Conservation (phyloP, 1,140 invertebrate species). For the Heliconius congener region DNA sequence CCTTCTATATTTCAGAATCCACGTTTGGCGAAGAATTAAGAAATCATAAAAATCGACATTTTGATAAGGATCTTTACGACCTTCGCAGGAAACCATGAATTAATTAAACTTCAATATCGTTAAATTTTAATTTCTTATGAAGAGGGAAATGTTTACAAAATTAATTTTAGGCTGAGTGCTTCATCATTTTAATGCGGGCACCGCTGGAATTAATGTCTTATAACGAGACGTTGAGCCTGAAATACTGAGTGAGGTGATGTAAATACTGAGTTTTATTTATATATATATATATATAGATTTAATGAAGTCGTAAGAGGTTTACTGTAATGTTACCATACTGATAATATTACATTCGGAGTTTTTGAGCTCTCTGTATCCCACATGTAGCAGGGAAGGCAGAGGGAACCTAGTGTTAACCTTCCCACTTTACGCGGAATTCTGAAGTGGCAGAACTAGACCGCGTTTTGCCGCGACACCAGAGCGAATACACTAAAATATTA, state of each 20-base stretch:
- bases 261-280: background rate
- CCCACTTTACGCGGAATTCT: no score
- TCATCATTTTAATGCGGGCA: conserved; percentile 35
- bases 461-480: no score
- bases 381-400: no score
- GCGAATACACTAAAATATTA: no score
- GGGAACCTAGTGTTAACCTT: no score
- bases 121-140: conserved; percentile 24
- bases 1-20: background rate
- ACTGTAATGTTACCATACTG: background rate
- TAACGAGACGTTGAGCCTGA: conserved; percentile 31
- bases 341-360: background rate
- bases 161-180: conserved; percentile 31
- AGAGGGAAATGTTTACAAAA: conserved; percentile 36
- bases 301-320: background rate
- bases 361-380: no score
- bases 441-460: no score
- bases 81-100: conserved; percentile 19
- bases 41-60: conserved; percentile 8
- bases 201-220: conserved; percentile 34
- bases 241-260: conserved; percentile 28
- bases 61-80: background rate
- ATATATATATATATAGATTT: background rate
- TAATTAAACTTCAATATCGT: conserved; percentile 33
- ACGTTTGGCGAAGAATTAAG: background rate